A percentile compares a stretch with the other conserved stretches of the same genome.
Conservation (phyloP, 2,797 vertebrate genomes). For the Takifugu ocellatus region DNA sequence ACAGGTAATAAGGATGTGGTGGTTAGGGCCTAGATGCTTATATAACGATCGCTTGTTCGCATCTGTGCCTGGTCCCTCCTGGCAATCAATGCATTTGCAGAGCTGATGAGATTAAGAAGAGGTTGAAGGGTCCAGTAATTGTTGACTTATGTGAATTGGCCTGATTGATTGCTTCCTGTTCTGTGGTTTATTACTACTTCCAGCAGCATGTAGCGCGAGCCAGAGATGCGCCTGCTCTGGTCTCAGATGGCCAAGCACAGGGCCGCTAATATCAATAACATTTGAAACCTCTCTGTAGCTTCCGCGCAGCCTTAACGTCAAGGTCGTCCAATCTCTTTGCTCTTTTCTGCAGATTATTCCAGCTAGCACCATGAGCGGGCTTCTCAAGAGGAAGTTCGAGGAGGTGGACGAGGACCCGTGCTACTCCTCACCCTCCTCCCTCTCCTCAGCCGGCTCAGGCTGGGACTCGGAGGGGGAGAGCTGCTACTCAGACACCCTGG, state of each 20-base stretch:
- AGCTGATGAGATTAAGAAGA: slow-evolving; percentile 70
- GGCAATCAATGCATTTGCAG: slow-evolving; percentile 67
- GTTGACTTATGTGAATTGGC: slow-evolving; percentile 71
- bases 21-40: slow-evolving; percentile 17
- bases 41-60: slow-evolving; percentile 37
- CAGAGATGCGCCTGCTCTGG: slow-evolving; percentile 17
- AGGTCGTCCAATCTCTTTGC: slow-evolving; percentile 11
- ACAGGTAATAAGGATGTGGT: too few species aligned
- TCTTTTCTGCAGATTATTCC: slow-evolving; percentile 63
- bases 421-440: slow-evolving; percentile 82
- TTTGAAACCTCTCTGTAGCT: too few species aligned
- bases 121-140: slow-evolving; percentile 73
- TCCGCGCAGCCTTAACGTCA: too few species aligned
- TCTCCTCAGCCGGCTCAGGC: slow-evolving; percentile 84
- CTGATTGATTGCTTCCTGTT: slow-evolving; percentile 77
- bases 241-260: slow-evolving; percentile 42
- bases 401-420: slow-evolving; percentile 89
- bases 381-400: slow-evolving; percentile 95
- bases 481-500: slow-evolving; percentile 80
- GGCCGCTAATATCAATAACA: slow-evolving; percentile 20
- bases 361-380: slow-evolving; percentile 84
- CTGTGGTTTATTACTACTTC: slow-evolving; percentile 40
- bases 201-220: slow-evolving; percentile 48
- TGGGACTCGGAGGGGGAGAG: slow-evolving; percentile 90
- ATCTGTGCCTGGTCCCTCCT: slow-evolving; percentile 33